Evolutionary conservation across 2,797 vertebrate species (phyloP).

Genomic region (Botia kubotai): DNA sequence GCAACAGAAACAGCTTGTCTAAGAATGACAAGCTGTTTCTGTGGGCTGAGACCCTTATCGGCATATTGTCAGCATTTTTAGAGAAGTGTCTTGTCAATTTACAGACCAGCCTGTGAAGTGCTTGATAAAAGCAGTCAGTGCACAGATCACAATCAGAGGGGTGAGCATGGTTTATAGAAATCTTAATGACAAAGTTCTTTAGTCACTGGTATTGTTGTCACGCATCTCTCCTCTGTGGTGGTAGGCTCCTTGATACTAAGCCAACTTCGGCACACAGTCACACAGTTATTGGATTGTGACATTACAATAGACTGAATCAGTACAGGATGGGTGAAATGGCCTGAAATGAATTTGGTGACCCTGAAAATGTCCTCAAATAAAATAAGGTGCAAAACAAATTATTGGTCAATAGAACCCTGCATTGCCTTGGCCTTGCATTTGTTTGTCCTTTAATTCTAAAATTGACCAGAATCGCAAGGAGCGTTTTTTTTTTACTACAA

Average conservation of each 20-base stretch:
- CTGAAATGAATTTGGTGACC: neutral
- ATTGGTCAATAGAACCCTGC: neutral
- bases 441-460: neutral
- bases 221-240: neutral
- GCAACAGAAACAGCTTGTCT: neutral
- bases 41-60: neutral
- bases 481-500: neutral
- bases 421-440: neutral
- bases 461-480: neutral
- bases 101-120: too few relatives aligned
- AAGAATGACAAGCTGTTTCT: slow-evolving; percentile 2
- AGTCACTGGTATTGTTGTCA: neutral
- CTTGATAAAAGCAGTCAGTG: too few relatives aligned
- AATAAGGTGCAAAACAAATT: neutral
- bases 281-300: neutral
- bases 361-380: neutral
- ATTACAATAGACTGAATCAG: neutral
- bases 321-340: neutral
- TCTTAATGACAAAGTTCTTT: neutral
- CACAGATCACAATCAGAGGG: neutral
- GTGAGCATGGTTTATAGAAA: neutral
- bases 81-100: too few relatives aligned
- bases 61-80: neutral
- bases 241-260: neutral
- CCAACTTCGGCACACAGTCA: neutral